These are phyloP conservation scores for Latheticus oryzae DNA, from an alignment of 2,888 invertebrate species.

Conservation along the genomic window DNA sequence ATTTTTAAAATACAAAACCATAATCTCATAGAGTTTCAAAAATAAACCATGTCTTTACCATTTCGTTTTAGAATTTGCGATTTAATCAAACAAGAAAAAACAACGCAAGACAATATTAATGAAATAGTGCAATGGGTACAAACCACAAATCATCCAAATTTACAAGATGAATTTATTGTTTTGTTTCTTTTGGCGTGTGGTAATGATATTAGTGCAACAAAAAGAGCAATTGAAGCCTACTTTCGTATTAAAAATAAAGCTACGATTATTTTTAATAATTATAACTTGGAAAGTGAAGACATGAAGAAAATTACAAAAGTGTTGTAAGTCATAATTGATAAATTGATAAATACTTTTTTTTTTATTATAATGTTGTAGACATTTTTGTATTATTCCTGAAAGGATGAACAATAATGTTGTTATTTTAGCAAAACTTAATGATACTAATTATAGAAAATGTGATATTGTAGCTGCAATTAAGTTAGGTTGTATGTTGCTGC, in stretches of 20 bases:
- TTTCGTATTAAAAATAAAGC: constrained; percentile 27
- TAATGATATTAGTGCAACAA: constrained; percentile 31
- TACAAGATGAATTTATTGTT: constrained; percentile 38
- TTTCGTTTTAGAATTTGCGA: constrained; percentile 20
- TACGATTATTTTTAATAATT: constrained; percentile 36
- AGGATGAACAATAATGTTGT: constrained; percentile 52
- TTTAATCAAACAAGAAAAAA: constrained; percentile 24
- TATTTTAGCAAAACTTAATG: constrained; percentile 53
- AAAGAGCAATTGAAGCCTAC: constrained; percentile 35
- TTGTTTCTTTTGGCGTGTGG: constrained; percentile 37
- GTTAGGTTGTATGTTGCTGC: constrained; percentile 54
- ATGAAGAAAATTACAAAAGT: constrained; percentile 23
- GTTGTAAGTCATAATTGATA: constrained; percentile 35
- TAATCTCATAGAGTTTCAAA: no score
- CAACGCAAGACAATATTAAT: constrained; percentile 28
- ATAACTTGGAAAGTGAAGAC: constrained; percentile 35
- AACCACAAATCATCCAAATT: constrained; percentile 19
- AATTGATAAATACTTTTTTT: no score
- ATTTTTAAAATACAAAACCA: no score
- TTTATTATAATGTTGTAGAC: background rate
- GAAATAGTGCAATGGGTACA: constrained; percentile 35
- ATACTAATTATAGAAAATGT: constrained; percentile 52
- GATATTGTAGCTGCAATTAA: constrained; percentile 52
- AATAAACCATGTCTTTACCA: background rate
- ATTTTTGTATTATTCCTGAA: constrained; percentile 21